Conservation (phyloP, 2,113 vertebrate species). For the Engraulis encrasicolus region DNA sequence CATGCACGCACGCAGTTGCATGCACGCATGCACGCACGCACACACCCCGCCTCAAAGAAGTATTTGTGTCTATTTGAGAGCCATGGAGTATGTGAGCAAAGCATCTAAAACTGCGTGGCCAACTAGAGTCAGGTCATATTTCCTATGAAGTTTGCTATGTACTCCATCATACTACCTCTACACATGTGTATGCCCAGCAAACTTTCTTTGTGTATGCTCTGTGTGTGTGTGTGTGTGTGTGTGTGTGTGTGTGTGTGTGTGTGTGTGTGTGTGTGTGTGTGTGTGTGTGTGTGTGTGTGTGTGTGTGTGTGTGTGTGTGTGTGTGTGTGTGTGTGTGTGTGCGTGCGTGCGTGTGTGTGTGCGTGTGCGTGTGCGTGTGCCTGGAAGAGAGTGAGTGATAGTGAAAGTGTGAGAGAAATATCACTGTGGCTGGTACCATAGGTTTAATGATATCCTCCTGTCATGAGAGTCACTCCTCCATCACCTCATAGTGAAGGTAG, state of each 20-base stretch:
- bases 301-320: neutral
- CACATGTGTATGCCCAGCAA: slow-evolving; percentile 19
- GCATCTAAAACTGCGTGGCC: neutral
- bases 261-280: neutral
- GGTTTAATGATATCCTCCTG: neutral
- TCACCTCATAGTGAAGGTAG: neutral
- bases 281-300: neutral
- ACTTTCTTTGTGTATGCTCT: slow-evolving; percentile 65
- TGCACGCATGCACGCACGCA: neutral
- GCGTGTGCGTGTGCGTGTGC: no score
- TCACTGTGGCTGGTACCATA: neutral
- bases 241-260: slow-evolving; percentile 40
- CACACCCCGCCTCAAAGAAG: neutral
- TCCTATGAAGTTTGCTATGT: neutral
- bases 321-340: neutral
- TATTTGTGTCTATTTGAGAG: neutral
- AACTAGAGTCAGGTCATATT: neutral
- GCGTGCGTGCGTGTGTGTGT: neutral
- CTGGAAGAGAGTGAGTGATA: no score
- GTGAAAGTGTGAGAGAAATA: no score
- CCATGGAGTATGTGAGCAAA: neutral
- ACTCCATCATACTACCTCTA: neutral
- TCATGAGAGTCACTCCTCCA: neutral
- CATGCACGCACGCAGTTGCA: neutral
- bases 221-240: slow-evolving; percentile 50